Conservation (phyloP, 2,113 vertebrate species). For the Chlamydotis undulata region DNA sequence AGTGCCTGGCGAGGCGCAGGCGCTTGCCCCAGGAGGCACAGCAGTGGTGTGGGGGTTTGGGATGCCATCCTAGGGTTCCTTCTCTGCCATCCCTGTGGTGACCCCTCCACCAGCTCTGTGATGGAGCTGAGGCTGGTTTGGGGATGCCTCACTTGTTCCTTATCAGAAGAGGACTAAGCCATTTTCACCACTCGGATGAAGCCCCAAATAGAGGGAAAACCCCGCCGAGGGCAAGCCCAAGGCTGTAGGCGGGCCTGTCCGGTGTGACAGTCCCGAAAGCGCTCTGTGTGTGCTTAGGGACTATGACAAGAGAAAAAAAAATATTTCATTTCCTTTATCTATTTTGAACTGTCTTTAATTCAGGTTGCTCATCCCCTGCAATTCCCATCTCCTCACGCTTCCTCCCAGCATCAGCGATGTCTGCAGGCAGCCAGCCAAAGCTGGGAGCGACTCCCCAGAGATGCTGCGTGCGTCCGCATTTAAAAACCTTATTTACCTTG, state of each 20-base stretch:
- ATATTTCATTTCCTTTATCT: not conserved
- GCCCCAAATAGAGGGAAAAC: not conserved
- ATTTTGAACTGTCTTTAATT: not conserved
- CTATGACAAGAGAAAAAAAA: not conserved
- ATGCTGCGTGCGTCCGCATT: rapidly evolving
- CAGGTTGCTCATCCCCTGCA: not conserved
- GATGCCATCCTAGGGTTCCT: rapidly evolving
- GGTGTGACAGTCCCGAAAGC: not conserved
- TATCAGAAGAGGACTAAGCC: not conserved
- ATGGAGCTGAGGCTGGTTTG: not conserved
- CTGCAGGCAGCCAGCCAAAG: not conserved
- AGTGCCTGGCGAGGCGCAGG: not conserved
- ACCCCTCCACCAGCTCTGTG: not conserved
- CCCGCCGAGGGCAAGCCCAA: not conserved
- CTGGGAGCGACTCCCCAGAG: not conserved
- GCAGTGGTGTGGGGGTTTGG: not conserved
- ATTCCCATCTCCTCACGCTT: not conserved
- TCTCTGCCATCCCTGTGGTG: not conserved
- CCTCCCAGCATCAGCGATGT: not conserved
- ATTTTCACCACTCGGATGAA: not conserved
- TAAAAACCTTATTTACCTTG: not conserved
- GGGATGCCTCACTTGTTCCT: not conserved
- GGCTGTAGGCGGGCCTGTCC: not conserved
- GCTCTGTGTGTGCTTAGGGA: too few relatives aligned
- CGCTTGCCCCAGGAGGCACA: rapidly evolving